Conservation (phyloP, 1,140 invertebrate genomes). For the Brachionus angularis region DNA sequence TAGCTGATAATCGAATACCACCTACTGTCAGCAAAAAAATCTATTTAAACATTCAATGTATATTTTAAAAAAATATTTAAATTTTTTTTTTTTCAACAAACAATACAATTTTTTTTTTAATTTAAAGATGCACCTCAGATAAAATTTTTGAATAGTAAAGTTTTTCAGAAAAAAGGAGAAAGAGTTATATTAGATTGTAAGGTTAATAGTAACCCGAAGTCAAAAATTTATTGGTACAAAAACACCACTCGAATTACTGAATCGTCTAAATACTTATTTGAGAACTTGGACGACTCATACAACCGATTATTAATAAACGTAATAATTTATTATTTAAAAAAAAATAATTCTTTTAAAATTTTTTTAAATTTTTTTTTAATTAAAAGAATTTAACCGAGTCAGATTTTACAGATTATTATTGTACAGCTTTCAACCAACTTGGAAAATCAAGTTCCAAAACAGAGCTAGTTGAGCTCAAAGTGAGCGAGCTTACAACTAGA, state of each 20-base stretch:
- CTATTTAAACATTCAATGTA: conserved; percentile 42
- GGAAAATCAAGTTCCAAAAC: conserved; percentile 12
- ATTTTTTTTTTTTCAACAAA: neutral
- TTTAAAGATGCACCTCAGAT: conserved; percentile 31
- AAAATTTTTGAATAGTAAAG: conserved; percentile 10
- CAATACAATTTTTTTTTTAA: neutral
- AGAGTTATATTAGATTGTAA: conserved; percentile 36
- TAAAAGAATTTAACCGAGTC: neutral
- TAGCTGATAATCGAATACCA: conserved; percentile 37
- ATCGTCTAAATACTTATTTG: neutral
- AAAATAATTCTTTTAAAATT: neutral
- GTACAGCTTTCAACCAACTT: neutral
- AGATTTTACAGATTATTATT: conserved; percentile 39
- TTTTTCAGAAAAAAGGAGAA: conserved; percentile 30
- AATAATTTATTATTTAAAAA: neutral
- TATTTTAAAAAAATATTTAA: neutral
- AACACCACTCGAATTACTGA: neutral
- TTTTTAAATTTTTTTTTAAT: neutral
- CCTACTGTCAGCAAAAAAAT: conserved; percentile 44
- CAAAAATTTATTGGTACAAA: conserved; percentile 21
- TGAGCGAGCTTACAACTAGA: no score
- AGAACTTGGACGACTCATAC: conserved; percentile 14
- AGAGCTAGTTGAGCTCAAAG: conserved; percentile 18
- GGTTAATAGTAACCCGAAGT: conserved; percentile 32
- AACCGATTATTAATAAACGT: conserved; percentile 28